phyloP scores from a whole-genome alignment of 1,140 invertebrate genomes.

The Diprion similis region DNA sequence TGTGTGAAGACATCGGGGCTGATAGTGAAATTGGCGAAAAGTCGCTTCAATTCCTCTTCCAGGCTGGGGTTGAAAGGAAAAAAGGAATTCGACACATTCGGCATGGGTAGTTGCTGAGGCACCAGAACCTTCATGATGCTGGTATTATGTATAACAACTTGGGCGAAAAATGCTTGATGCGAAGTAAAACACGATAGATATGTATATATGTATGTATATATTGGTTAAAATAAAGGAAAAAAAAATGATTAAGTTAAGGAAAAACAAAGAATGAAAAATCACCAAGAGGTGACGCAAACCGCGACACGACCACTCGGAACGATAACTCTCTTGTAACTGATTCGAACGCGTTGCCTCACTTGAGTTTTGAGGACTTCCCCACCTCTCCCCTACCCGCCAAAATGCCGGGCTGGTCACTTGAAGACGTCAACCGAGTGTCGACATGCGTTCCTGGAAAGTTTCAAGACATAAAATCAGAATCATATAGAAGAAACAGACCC shows the following conservation, averaged over 20 bases:
- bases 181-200: neutral
- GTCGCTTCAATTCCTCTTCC: conserved; percentile 45
- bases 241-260: conserved; percentile 1
- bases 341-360: neutral
- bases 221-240: neutral
- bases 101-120: conserved; percentile 28
- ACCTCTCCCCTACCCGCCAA: no score
- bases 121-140: conserved; percentile 23
- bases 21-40: conserved; percentile 37
- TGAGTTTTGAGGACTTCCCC: neutral
- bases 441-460: no score
- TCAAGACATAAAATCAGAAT: no score
- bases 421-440: no score
- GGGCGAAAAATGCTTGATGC: neutral
- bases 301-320: neutral
- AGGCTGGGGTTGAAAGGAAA: conserved; percentile 48
- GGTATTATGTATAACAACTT: neutral
- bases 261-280: neutral
- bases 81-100: conserved; percentile 29
- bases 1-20: neutral
- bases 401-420: no score
- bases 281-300: neutral
- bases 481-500: no score
- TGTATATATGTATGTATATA: no score
- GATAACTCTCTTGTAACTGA: neutral